A percentile compares a stretch with the other conserved stretches of the same genome.
Evolutionary conservation across 2,113 vertebrate genomes (phyloP).

Genomic region (Hemiscyllium ocellatum): DNA sequence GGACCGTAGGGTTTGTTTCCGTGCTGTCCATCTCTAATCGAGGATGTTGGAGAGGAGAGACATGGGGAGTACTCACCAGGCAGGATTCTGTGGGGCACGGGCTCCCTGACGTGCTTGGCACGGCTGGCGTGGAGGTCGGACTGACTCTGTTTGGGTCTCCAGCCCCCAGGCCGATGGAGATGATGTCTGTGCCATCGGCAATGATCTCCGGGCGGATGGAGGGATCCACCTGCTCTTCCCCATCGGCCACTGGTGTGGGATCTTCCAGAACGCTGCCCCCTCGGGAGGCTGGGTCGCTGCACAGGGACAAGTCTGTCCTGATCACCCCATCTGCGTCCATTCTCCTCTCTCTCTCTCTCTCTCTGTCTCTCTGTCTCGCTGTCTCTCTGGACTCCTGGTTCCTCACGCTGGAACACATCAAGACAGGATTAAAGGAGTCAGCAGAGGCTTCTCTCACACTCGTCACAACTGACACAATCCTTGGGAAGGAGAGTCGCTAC

Average conservation of each 20-base stretch:
- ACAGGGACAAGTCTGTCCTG: too few relatives aligned
- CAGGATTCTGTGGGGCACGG: neutral
- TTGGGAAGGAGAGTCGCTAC: too few relatives aligned
- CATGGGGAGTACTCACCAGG: neutral
- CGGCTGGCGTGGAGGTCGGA: neutral
- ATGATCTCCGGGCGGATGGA: neutral
- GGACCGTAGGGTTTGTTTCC: too few relatives aligned
- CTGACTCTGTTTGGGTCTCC: neutral
- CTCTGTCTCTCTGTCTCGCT: neutral
- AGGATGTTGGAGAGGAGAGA: neutral
- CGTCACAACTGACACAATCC: too few relatives aligned
- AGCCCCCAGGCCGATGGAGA: fast-evolving
- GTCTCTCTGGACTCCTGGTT: neutral
- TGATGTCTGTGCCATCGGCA: neutral
- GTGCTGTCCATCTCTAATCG: too few relatives aligned
- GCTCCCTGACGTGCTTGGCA: neutral
- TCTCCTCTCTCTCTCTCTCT: neutral
- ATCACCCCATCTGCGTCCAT: neutral
- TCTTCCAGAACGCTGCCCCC: neutral
- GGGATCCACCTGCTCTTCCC: neutral
- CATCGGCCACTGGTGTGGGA: neutral
- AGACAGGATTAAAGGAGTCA: neutral
- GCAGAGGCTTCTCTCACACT: too few relatives aligned
- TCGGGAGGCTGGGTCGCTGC: neutral
- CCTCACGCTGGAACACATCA: neutral